Evolutionary conservation across 2,888 invertebrate species (phyloP), one percentile per base, ranked within the genome.

Genomic region (Eucera pruinosa): DNA sequence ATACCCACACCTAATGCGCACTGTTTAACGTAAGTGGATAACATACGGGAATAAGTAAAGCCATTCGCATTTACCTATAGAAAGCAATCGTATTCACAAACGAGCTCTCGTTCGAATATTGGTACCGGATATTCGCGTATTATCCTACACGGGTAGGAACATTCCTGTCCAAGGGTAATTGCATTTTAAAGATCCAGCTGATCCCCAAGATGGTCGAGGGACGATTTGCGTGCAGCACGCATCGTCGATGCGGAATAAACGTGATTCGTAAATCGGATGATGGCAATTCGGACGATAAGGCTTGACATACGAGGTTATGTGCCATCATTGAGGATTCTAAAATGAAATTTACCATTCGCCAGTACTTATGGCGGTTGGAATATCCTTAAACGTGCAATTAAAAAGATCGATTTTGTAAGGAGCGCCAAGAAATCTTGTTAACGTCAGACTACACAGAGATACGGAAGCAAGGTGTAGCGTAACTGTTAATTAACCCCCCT

Each of bases 251-350:
- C 5, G 30, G 13, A 68, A 39, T 25, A 25, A 61, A 7, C 27
- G 33, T 15, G 50, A 60, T 60, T 52, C n/a, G 60, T 9, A 60
- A 60, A 68, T 52, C 30, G 60, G 68, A 52, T 61, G 52, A 60
- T 60, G 23, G n/a, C 18, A 13, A 43, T 68, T 68, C 13, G 23
- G 4, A 2, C 23, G n/a, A 18, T n/a, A 41, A 27, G 6, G 18
- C 2, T 0, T 13, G 33, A 5, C 5, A 11, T 3, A 4, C 4
- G 11, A 20, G 20, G 1, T 3, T 6, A 20, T 15, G 25, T 6
- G 7, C 15, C 6, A 2, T 1, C 2, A 1, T 9, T 9, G 33
- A 57, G 20, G 25, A 18, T 7, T 30, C 9, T 33, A 13, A 6
- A 36, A 36, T 13, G 30, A 52, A 30, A 43, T 33, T 43, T 25